phyloP scores from a whole-genome alignment of 2,113 vertebrate genomes.

The Dendropsophus ebraccatus region DNA sequence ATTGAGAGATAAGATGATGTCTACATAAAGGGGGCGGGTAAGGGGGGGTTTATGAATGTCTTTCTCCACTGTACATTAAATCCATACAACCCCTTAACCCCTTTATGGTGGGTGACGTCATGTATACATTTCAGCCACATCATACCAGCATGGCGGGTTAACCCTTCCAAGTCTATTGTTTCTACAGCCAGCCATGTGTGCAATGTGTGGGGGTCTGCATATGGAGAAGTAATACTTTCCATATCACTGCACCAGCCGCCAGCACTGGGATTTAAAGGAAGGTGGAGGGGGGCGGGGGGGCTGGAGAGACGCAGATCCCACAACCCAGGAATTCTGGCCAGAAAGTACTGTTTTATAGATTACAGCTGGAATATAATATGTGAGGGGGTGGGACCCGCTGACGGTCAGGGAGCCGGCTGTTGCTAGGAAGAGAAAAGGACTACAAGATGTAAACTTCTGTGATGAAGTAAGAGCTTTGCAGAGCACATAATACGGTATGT shows the following conservation, averaged over 20 bases:
- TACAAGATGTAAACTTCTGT: constrained; percentile 35
- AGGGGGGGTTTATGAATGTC: neutral
- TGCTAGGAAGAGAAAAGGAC: constrained; percentile 39
- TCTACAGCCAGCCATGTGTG: constrained; percentile 3
- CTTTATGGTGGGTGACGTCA: neutral
- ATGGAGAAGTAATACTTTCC: constrained; percentile 57
- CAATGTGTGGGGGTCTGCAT: constrained; percentile 14
- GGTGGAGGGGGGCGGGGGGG: neutral
- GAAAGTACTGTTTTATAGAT: constrained; percentile 55
- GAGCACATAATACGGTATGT: neutral
- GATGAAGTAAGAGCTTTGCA: neutral
- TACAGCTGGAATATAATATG: constrained; percentile 55
- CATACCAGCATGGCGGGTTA: neutral
- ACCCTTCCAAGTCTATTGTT: neutral
- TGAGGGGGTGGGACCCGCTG: constrained; percentile 21
- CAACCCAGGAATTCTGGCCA: constrained; percentile 51
- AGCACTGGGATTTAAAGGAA: constrained; percentile 40
- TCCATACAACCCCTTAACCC: neutral
- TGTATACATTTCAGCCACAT: neutral
- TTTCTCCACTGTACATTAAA: neutral
- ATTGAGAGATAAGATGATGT: constrained; percentile 17
- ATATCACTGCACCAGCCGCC: constrained; percentile 48
- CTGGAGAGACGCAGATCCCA: constrained; percentile 27
- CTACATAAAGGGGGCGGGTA: neutral
- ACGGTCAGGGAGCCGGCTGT: constrained; percentile 17